Evolutionary conservation across 2,113 vertebrate genomes (phyloP).

Genomic region (Sebastes fasciatus): DNA sequence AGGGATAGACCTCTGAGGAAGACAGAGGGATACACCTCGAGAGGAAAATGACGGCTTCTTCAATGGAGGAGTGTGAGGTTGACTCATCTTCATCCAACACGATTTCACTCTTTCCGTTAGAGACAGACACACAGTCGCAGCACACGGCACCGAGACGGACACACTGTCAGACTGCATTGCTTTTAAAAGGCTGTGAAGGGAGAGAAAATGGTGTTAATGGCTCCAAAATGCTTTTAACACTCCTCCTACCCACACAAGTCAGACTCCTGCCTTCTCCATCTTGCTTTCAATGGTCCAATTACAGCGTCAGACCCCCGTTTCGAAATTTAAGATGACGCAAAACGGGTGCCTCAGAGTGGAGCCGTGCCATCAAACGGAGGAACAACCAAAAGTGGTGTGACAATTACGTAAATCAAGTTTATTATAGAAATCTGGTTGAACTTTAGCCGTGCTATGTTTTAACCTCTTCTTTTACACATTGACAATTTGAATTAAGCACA

Average conservation of each 20-base stretch:
- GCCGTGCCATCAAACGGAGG: not conserved
- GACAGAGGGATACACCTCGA: not conserved
- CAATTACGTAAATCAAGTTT: not conserved
- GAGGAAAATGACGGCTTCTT: slow-evolving; percentile 51
- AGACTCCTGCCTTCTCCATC: slow-evolving; percentile 35
- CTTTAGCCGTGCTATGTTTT: not conserved
- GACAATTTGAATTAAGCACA: not conserved
- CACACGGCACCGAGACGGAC: slow-evolving; percentile 37
- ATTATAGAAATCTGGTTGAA: not conserved
- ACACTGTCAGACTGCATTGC: slow-evolving; percentile 56
- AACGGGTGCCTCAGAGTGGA: slow-evolving; percentile 12
- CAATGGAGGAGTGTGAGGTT: slow-evolving; percentile 53
- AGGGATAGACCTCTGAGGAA: not conserved
- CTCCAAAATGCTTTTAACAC: slow-evolving; percentile 71
- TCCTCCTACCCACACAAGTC: slow-evolving; percentile 54
- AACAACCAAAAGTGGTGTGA: not conserved
- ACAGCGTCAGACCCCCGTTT: not conserved
- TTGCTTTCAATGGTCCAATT: slow-evolving; percentile 37
- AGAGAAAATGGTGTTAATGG: slow-evolving; percentile 68
- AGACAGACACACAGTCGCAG: slow-evolving; percentile 41
- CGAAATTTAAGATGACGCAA: slow-evolving; percentile 33
- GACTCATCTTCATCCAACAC: slow-evolving; percentile 70
- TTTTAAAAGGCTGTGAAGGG: slow-evolving; percentile 60
- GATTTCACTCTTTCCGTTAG: slow-evolving; percentile 55
- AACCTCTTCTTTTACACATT: too few species aligned